These are phyloP conservation scores for Cryptotis parvus DNA, from an alignment of 2,113 vertebrate genomes.

Conservation along the genomic window DNA sequence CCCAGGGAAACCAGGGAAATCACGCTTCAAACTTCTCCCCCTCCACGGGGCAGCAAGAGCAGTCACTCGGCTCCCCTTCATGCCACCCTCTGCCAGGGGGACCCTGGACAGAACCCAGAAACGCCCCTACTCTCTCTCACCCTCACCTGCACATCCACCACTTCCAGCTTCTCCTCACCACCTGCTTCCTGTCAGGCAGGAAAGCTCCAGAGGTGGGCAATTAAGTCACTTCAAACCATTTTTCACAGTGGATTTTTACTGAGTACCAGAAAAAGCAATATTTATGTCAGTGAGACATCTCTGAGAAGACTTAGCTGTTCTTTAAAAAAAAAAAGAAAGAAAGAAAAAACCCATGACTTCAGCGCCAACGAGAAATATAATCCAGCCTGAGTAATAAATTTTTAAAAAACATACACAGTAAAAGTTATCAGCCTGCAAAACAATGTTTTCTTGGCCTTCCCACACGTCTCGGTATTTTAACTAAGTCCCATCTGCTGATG, in stretches of 20 bases:
- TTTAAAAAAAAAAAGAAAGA: slow-evolving; percentile 60
- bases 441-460: slow-evolving; percentile 61
- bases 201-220: slow-evolving; percentile 15
- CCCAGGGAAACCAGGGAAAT: not conserved
- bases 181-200: slow-evolving; percentile 52
- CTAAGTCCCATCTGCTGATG: slow-evolving; percentile 67
- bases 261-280: slow-evolving; percentile 58
- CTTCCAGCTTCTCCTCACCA: not conserved
- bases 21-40: not conserved
- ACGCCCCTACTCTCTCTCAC: not conserved
- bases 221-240: slow-evolving; percentile 46
- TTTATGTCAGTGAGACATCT: slow-evolving; percentile 71
- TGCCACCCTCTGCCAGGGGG: no score
- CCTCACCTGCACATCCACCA: not conserved
- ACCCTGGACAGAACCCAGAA: not conserved
- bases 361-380: slow-evolving; percentile 68
- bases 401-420: slow-evolving; percentile 46
- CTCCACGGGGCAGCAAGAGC: not conserved
- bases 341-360: not conserved
- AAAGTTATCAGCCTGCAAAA: slow-evolving; percentile 59
- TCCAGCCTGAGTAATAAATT: slow-evolving; percentile 68
- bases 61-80: not conserved
- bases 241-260: slow-evolving; percentile 49
- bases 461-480: slow-evolving; percentile 42
- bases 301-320: slow-evolving; percentile 78